Evolutionary conservation across 2,797 vertebrate species (phyloP).

Genomic region (Leuciscus waleckii): DNA sequence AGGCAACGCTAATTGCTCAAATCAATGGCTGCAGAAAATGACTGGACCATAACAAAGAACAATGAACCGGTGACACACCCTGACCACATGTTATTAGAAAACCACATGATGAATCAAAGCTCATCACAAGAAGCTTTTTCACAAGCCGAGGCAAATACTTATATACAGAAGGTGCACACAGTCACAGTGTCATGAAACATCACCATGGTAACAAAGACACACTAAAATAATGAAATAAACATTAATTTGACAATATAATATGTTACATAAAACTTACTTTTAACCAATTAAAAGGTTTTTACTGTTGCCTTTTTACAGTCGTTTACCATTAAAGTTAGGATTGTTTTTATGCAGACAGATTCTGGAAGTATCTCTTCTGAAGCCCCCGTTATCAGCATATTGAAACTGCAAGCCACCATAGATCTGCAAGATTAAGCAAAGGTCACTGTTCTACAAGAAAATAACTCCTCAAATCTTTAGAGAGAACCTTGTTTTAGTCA

Average conservation of each 20-base stretch:
- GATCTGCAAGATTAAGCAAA: conserved; percentile 51
- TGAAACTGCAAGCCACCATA: conserved; percentile 23
- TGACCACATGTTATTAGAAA: background rate
- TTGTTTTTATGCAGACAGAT: background rate
- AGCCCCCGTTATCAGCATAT: conserved; percentile 6
- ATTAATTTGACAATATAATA: background rate
- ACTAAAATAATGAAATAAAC: no score
- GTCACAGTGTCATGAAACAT: background rate
- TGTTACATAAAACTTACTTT: background rate
- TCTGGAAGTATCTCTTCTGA: background rate
- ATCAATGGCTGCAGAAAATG: no score
- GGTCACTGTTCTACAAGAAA: conserved; percentile 48
- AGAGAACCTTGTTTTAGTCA: conserved; percentile 9
- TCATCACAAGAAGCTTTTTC: no score
- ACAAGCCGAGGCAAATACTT: background rate
- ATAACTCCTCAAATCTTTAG: conserved; percentile 24
- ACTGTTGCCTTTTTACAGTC: background rate
- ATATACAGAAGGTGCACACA: background rate
- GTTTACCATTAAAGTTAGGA: background rate
- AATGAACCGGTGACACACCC: no score
- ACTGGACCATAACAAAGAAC: no score
- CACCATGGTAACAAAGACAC: background rate
- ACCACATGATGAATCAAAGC: background rate
- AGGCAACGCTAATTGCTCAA: no score
- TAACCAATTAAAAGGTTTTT: background rate